Evolutionary conservation across 2,797 vertebrate genomes (phyloP), one percentile per base, ranked within the genome.

Genomic region (Clamator glandarius): DNA sequence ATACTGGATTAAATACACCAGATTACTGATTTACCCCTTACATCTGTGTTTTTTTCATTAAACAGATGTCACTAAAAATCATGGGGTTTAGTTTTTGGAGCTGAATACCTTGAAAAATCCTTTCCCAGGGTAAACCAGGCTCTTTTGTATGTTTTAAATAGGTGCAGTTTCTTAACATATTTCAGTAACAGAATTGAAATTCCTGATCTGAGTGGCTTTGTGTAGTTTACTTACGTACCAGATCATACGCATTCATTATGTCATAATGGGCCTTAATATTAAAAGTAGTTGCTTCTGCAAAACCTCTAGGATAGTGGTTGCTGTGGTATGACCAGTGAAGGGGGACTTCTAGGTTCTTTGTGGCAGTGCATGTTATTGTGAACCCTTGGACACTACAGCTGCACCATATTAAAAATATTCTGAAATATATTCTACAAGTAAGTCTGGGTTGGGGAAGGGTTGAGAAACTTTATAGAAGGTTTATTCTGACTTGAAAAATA

Each of bases 381-480:
- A 97, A 96, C 96, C 97, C 94, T 98, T 96, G 97, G 98, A 98
- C 98, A 98, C 98, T 98, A 97, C 91, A 96, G 93, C 89, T 95
- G 90, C 96, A 97, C 96, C 96, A 95, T 93, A 96, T 93, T 91
- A 77, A 93, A 95, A 92, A 87, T 96, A 91, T 73, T 91, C 96
- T 95, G 94, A 95, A 96, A 74, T 96, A 92, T 93, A 95, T 90
- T 96, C 95, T 92, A 91, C 89, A 93, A 70, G 94, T 95, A 97
- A 92, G 83, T 88, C 79, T 95, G 88, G 95, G 93, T 95, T 97
- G 96, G 96, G 97, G 94, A 52, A 92, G 95, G 95, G 93, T 63
- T 93, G 95, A 93, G 88, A 93, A 95, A 93, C 91, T 96, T 91
- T 96, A 96, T 96, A 97, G 95, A 89, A 97, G 96, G 95, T 95